Conservation (phyloP, 1,140 invertebrate genomes). For the Dendrolimus punctatus region DNA sequence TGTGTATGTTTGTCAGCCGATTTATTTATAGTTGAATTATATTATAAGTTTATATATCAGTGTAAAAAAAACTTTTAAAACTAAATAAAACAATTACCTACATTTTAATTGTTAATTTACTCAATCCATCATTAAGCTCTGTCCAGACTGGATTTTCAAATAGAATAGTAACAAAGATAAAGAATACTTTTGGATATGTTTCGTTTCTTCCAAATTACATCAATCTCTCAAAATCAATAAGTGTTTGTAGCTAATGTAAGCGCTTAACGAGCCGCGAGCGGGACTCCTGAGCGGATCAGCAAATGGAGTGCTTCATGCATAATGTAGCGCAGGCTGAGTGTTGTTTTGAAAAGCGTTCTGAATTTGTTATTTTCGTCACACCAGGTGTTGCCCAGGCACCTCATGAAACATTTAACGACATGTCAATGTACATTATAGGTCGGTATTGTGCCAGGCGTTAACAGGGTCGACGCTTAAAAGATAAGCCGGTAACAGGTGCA, state of each 20-base stretch:
- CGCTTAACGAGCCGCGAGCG: slow-evolving; percentile 67
- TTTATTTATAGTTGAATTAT: background rate
- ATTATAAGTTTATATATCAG: background rate
- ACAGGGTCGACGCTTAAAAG: no score
- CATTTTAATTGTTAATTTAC: background rate
- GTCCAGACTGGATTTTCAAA: no score
- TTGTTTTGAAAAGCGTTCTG: slow-evolving; percentile 69
- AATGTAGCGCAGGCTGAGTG: slow-evolving; percentile 65
- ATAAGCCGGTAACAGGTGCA: no score
- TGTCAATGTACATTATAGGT: slow-evolving; percentile 34
- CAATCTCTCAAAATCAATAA: slow-evolving; percentile 65
- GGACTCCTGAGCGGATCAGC: slow-evolving; percentile 66
- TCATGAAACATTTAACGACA: slow-evolving; percentile 61
- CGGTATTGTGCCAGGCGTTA: no score
- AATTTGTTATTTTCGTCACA: slow-evolving; percentile 67
- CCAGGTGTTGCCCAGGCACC: slow-evolving; percentile 56
- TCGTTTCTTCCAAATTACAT: slow-evolving; percentile 40
- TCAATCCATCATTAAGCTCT: background rate
- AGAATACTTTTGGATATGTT: background rate
- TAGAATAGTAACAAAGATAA: no score
- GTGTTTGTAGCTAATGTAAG: slow-evolving; percentile 67
- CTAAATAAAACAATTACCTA: no score
- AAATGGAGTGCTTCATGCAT: slow-evolving; percentile 71
- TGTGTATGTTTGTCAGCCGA: no score
- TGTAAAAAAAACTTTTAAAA: background rate